Conservation (phyloP, 2,113 vertebrate species). For the Cheirogaleus medius region DNA sequence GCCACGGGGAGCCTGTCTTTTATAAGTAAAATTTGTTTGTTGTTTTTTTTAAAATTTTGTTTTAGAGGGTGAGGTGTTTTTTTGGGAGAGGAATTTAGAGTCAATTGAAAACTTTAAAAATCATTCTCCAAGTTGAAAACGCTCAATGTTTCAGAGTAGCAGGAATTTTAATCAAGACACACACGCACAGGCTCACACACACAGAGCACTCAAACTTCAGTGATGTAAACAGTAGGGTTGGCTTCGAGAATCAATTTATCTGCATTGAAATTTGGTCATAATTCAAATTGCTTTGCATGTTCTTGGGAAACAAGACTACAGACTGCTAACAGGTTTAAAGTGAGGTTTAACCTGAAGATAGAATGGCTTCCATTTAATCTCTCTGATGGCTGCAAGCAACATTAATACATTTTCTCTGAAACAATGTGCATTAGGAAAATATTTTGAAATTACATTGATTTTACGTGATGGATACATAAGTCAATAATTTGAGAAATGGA, state of each 20-base stretch:
- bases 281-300: conserved; percentile 49
- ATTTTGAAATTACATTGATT: conserved; percentile 68
- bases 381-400: conserved; percentile 16
- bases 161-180: neutral
- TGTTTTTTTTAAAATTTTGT: neutral
- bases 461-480: neutral
- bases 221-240: conserved; percentile 4
- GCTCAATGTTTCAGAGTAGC: neutral
- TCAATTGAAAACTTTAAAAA: conserved; percentile 33
- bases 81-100: neutral
- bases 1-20: conserved; percentile 21
- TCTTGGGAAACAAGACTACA: conserved; percentile 29
- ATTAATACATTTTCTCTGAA: conserved; percentile 43
- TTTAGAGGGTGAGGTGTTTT: neutral
- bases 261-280: conserved; percentile 37
- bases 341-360: conserved; percentile 33
- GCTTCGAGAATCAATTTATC: conserved; percentile 16
- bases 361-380: conserved; percentile 35
- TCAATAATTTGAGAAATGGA: conserved; percentile 9
- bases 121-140: conserved; percentile 10
- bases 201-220: neutral
- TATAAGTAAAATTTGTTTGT: conserved; percentile 43
- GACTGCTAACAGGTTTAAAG: conserved; percentile 28
- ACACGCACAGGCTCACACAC: neutral
- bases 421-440: conserved; percentile 40